Percentiles rank a stretch among this genome's conserved stretches.
phyloP scores from a whole-genome alignment of 1,140 invertebrate genomes.

The Aphelinus certus region DNA sequence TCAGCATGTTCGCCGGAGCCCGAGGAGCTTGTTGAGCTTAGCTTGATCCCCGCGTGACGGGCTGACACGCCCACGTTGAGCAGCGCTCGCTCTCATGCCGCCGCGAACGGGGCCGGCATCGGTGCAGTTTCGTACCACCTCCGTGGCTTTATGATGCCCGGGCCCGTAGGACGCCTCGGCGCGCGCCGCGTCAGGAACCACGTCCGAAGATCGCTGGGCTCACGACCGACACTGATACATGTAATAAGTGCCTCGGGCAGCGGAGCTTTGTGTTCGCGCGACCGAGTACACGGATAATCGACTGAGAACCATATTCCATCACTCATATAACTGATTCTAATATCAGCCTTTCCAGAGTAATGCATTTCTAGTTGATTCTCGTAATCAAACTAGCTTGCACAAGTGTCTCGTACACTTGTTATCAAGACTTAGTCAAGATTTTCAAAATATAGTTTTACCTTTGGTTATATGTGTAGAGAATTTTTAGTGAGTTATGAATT shows the following conservation, averaged over 20 bases:
- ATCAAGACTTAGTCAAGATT: too few relatives aligned
- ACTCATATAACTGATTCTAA: too few relatives aligned
- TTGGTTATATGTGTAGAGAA: too few relatives aligned
- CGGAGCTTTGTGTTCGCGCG: too few relatives aligned
- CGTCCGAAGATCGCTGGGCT: conserved; percentile 40
- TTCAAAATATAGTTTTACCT: too few relatives aligned
- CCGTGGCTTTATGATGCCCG: conserved; percentile 47
- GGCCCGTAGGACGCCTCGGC: conserved; percentile 54
- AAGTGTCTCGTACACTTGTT: too few relatives aligned
- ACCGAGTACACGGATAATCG: neutral
- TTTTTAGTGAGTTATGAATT: too few relatives aligned
- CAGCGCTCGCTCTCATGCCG: conserved; percentile 11
- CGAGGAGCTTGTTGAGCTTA: conserved; percentile 56
- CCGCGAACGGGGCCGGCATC: conserved; percentile 22
- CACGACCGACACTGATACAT: neutral
- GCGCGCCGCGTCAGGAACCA: conserved; percentile 55
- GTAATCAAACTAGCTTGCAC: too few relatives aligned
- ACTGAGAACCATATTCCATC: neutral
- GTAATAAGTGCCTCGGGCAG: neutral
- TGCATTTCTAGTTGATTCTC: too few relatives aligned
- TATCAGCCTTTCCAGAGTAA: too few relatives aligned
- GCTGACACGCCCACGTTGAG: conserved; percentile 48
- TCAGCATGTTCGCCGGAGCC: conserved; percentile 52
- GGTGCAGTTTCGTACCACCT: conserved; percentile 41
- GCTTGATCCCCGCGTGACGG: conserved; percentile 57